These are phyloP conservation scores for Amazona ochrocephala DNA, from an alignment of 2,797 vertebrate genomes.

Conservation along the genomic window DNA sequence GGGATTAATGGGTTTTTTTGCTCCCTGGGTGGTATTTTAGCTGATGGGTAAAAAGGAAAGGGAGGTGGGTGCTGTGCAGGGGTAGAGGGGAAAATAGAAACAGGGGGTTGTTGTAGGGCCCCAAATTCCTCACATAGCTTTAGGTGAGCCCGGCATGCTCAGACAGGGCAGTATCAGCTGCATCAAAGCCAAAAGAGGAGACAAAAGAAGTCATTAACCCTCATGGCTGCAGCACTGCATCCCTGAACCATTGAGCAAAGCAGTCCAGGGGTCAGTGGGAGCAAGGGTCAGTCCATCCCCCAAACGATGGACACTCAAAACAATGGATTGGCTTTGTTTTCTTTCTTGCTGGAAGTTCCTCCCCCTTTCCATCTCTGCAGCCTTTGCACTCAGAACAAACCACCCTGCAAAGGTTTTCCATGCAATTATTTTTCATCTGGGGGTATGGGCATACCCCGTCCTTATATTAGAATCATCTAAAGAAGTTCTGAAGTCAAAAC, in stretches of 20 bases:
- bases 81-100: neutral
- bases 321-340: fast-evolving
- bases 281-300: neutral
- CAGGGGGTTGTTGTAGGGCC: neutral
- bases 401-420: neutral
- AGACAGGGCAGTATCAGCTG: neutral
- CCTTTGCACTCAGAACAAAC: neutral
- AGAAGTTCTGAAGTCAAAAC: neutral
- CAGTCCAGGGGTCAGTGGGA: fast-evolving
- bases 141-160: fast-evolving
- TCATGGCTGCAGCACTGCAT: fast-evolving
- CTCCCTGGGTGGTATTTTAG: neutral
- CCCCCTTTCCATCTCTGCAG: neutral
- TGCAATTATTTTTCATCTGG: neutral
- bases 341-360: neutral
- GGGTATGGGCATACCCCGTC: neutral
- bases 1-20: neutral
- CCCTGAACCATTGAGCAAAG: neutral
- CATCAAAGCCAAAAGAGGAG: neutral
- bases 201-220: neutral
- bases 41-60: neutral
- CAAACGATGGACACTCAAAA: neutral
- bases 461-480: neutral
- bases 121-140: neutral
- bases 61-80: neutral